phyloP scores from a whole-genome alignment of 2,113 vertebrate genomes.

The Etheostoma cragini region DNA sequence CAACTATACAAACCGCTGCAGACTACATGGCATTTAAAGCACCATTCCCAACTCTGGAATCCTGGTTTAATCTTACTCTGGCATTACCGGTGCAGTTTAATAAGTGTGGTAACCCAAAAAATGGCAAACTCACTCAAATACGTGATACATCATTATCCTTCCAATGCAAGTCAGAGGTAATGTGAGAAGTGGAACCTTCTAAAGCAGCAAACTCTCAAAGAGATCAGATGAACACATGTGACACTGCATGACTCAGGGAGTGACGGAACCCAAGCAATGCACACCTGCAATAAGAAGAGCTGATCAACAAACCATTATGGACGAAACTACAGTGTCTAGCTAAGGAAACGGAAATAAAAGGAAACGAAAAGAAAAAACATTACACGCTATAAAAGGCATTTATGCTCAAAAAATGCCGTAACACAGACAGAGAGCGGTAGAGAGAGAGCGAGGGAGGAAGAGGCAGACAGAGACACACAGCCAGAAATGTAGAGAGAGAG shows the following conservation, averaged over 20 bases:
- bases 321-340: neutral
- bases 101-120: slow-evolving; percentile 16
- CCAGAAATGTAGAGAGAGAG: slow-evolving; percentile 35
- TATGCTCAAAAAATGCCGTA: slow-evolving; percentile 29
- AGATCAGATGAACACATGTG: slow-evolving; percentile 63
- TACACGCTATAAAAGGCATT: slow-evolving; percentile 30
- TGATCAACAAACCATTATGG: slow-evolving; percentile 7
- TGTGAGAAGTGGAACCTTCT: slow-evolving; percentile 55
- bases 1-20: neutral
- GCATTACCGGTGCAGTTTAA: slow-evolving; percentile 12
- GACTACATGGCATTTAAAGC: neutral
- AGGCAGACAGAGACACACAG: slow-evolving; percentile 31
- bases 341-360: neutral
- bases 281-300: slow-evolving; percentile 13
- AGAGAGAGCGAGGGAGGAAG: slow-evolving; percentile 40
- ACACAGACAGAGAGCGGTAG: slow-evolving; percentile 37
- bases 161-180: slow-evolving; percentile 54
- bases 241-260: slow-evolving; percentile 30
- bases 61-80: slow-evolving; percentile 18
- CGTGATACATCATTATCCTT: slow-evolving; percentile 42
- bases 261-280: slow-evolving; percentile 14
- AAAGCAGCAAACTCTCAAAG: slow-evolving; percentile 63
- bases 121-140: slow-evolving; percentile 29
- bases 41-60: slow-evolving; percentile 12
- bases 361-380: neutral